Base-by-base conservation (phyloP, 2,113 vertebrate genomes). In the Glareola pratincola region DNA sequence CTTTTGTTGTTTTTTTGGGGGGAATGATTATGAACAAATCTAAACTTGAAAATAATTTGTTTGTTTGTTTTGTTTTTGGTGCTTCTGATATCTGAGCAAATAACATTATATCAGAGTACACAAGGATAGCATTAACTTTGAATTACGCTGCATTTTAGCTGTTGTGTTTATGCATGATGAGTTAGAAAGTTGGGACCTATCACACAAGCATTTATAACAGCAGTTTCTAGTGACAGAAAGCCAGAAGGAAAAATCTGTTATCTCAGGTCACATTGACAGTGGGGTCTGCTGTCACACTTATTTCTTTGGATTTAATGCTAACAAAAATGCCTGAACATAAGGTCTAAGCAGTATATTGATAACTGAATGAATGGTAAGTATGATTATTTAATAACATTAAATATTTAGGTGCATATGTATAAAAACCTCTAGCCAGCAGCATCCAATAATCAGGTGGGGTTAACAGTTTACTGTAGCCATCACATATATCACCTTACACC, bases 251-350 rank as follows among this genome's bases (percentile, higher is more conserved):
- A 84, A 81, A 86, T 64, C 30, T 77, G 23, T 88, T 94, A 30
- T 64, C 54, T 94, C 34, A 8, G n/a, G 74, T 91, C 57, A 22
- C 79, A 19, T 50, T 81, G 83, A 41, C 45, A 76, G 17, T 71
- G 3, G 0, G 75, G 41, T 87, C 83, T 96, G 41, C 79, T 91
- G 57, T 67, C 64, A 51, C 1, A 1, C 29, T 85, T 3, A 14
- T 75, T 96, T 84, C 54, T 92, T 91, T 75, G 56, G 41, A 84
- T 94, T 93, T 93, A 60, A 54, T 54, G 47, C 32, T 83, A 66
- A n/a, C 80, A 77, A 94, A 90, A 92, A 88, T 74, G 16, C 37
- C 50, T 74, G 47, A 74, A 41, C 41, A 32, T 71, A 78, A 63
- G 23, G 85, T 88, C 1, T 4, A 43, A 84, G 64, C 27, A 71